A percentile compares a stretch with the other conserved stretches of the same genome.
phyloP scores from a whole-genome alignment of 2,797 vertebrate species.

The Hemibagrus guttatus region DNA sequence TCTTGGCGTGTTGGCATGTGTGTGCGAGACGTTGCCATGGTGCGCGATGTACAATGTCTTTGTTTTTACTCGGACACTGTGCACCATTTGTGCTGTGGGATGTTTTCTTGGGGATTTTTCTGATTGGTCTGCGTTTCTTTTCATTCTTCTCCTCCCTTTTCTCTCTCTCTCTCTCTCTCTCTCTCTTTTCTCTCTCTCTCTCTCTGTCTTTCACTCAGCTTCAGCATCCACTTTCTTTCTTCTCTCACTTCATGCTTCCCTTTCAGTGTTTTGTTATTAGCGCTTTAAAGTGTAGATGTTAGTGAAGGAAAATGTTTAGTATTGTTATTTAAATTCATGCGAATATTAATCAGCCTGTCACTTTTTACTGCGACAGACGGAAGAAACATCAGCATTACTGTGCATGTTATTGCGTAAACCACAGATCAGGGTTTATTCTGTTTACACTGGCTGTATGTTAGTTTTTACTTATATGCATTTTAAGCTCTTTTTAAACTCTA shows the following conservation, averaged over 20 bases:
- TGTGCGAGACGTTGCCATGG: constrained; percentile 35
- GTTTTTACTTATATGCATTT: background rate
- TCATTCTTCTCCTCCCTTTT: background rate
- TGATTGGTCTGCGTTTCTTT: constrained; percentile 17
- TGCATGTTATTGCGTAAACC: too few relatives aligned
- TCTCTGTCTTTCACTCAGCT: background rate
- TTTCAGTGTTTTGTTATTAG: background rate
- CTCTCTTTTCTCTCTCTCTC: background rate
- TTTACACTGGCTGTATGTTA: background rate
- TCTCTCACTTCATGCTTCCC: background rate
- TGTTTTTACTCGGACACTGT: constrained; percentile 34
- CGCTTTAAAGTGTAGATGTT: background rate
- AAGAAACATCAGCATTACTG: background rate
- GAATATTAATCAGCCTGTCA: background rate
- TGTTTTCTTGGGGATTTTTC: constrained; percentile 23
- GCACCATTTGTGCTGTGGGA: constrained; percentile 26
- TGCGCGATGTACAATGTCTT: constrained; percentile 35
- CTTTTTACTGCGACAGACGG: background rate
- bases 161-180: background rate
- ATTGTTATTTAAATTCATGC: background rate
- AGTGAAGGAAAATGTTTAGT: background rate
- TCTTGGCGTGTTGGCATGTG: constrained; percentile 26
- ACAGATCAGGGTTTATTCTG: background rate
- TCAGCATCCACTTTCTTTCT: background rate
- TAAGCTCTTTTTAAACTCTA: background rate